phyloP scores from a whole-genome alignment of 2,888 invertebrate genomes.

The Synanthedon formicaeformis region DNA sequence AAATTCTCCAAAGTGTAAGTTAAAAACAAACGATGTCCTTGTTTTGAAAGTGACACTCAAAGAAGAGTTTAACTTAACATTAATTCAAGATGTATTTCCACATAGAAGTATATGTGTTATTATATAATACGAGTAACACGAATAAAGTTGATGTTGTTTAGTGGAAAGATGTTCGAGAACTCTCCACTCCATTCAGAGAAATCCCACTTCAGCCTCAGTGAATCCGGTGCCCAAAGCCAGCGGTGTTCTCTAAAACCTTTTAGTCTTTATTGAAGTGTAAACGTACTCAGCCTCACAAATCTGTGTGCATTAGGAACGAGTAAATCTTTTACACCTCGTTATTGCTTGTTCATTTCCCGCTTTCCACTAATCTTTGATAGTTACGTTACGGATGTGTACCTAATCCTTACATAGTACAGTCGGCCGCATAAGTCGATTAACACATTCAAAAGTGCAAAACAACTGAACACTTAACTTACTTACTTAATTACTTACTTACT shows the following conservation, averaged over 20 bases:
- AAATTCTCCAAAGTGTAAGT: too few relatives aligned
- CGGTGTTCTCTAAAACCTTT: constrained; percentile 11
- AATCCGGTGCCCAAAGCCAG: constrained; percentile 4
- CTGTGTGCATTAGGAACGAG: constrained; percentile 13
- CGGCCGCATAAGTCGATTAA: too few relatives aligned
- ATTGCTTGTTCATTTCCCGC: too few relatives aligned
- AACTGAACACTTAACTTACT: too few relatives aligned
- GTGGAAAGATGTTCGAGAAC: background rate
- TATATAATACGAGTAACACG: background rate
- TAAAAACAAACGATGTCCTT: too few relatives aligned
- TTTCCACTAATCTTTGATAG: too few relatives aligned
- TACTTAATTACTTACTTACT: too few relatives aligned
- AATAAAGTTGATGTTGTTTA: background rate
- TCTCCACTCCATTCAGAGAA: background rate
- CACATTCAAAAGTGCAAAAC: too few relatives aligned
- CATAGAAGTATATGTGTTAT: too few relatives aligned
- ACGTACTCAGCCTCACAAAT: constrained; percentile 13
- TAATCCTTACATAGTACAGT: constrained; percentile 7
- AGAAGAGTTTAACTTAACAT: too few relatives aligned
- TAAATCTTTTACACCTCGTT: constrained; percentile 1
- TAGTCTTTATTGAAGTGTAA: constrained; percentile 12
- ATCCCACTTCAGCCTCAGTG: constrained; percentile 2
- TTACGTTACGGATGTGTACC: constrained; percentile 8
- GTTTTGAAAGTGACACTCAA: too few relatives aligned
- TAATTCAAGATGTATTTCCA: too few relatives aligned